Conservation (phyloP, 1,140 invertebrate genomes). For the Cotesia chilonis region DNA sequence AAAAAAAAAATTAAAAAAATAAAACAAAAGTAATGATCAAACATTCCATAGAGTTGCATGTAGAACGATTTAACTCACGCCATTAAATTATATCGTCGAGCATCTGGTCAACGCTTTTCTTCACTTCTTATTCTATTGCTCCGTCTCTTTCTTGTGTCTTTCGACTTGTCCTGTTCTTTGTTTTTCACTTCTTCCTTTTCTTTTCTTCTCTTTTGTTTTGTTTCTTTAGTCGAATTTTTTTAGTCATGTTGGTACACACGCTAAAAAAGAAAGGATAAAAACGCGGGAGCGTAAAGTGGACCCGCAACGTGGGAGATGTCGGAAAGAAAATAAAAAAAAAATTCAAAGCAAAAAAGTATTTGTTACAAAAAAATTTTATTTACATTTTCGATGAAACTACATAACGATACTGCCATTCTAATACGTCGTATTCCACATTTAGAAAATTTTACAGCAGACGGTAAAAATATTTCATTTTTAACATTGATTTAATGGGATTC, state of each 20-base stretch:
- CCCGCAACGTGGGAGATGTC: slow-evolving; percentile 33
- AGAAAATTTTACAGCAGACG: too few species aligned
- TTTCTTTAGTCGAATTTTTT: not conserved
- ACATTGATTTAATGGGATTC: too few species aligned
- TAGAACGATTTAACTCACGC: slow-evolving; percentile 5
- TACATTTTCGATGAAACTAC: too few species aligned
- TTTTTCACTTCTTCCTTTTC: not conserved
- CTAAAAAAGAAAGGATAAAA: slow-evolving; percentile 25
- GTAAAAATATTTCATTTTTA: too few species aligned
- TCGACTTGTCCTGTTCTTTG: slow-evolving; percentile 1
- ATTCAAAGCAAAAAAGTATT: not conserved
- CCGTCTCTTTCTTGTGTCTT: slow-evolving; percentile 11
- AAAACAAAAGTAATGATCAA: too few species aligned
- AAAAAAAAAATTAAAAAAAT: not conserved
- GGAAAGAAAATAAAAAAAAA: slow-evolving; percentile 8
- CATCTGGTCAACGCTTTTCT: slow-evolving; percentile 28
- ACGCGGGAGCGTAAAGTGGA: slow-evolving; percentile 36
- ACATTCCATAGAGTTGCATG: not conserved
- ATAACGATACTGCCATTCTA: too few species aligned
- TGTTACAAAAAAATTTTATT: too few species aligned
- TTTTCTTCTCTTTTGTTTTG: slow-evolving; percentile 5
- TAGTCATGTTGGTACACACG: slow-evolving; percentile 4
- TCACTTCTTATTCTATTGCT: slow-evolving; percentile 23
- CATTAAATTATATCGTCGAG: slow-evolving; percentile 33
- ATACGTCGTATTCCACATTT: too few species aligned